Evolutionary conservation across 2,797 vertebrate species (phyloP).

Genomic region (Xenopus petersii): DNA sequence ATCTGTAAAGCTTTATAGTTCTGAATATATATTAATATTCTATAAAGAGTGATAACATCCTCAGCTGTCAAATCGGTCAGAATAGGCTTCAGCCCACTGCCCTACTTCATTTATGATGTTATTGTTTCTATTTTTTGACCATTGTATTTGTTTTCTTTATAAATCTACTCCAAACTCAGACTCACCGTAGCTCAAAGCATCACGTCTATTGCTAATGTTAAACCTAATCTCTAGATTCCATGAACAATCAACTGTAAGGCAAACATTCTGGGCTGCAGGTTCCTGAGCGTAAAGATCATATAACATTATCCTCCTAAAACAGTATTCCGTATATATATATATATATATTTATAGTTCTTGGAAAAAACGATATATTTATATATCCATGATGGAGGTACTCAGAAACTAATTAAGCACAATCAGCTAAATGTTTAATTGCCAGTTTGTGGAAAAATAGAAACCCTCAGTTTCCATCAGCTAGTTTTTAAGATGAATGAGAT

Average conservation of each 20-base stretch:
- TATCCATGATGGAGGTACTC: neutral
- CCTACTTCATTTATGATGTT: too few relatives aligned
- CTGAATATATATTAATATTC: too few relatives aligned
- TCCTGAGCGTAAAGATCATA: neutral
- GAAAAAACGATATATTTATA: neutral
- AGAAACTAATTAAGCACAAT: neutral
- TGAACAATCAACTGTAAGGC: neutral
- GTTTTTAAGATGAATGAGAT: neutral
- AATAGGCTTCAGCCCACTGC: too few relatives aligned
- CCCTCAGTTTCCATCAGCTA: neutral
- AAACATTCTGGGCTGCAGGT: neutral
- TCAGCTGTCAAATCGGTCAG: too few relatives aligned
- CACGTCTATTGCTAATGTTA: too few relatives aligned
- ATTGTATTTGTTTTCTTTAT: too few relatives aligned
- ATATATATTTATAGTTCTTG: neutral
- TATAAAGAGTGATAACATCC: too few relatives aligned
- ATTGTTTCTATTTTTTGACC: neutral
- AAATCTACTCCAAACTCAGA: too few relatives aligned
- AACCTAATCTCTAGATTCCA: too few relatives aligned
- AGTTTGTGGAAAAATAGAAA: neutral
- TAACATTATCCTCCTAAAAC: neutral
- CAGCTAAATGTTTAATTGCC: neutral
- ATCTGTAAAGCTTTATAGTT: too few relatives aligned
- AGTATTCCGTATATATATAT: neutral
- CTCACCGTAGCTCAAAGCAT: too few relatives aligned